These are phyloP conservation scores for Microplitis mediator DNA, from an alignment of 1,140 invertebrate species.

Conservation along the genomic window DNA sequence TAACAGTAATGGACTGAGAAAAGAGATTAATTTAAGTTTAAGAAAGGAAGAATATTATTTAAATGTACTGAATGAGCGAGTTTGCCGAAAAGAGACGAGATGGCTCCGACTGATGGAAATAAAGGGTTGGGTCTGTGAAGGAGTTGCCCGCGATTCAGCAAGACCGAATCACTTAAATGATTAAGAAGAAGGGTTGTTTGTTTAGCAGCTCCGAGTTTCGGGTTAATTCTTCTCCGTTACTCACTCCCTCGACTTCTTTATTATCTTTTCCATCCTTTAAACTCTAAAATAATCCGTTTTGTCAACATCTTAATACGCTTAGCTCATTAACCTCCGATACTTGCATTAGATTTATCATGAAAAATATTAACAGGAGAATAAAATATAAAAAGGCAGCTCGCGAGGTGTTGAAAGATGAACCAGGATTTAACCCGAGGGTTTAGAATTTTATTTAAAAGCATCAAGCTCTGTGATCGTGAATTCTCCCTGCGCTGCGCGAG, in stretches of 20 bases:
- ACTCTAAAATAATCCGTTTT: constrained; percentile 25
- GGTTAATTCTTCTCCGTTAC: constrained; percentile 25
- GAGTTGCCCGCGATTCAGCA: constrained; percentile 18
- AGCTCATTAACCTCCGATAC: constrained; percentile 12
- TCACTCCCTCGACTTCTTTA: neutral
- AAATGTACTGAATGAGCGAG: neutral
- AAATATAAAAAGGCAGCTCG: no score
- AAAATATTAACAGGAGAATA: no score
- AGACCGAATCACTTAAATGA: constrained; percentile 36
- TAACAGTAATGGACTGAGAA: no score
- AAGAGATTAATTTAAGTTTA: no score
- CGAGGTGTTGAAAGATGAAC: neutral
- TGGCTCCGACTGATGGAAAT: neutral
- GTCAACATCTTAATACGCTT: constrained; percentile 28
- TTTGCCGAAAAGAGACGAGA: no score
- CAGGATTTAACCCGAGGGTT: neutral
- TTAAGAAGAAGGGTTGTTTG: constrained; percentile 36
- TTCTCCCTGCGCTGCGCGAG: neutral
- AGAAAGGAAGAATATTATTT: no score
- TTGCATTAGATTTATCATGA: no score
- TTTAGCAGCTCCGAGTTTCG: constrained; percentile 17
- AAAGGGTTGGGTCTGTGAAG: no score
- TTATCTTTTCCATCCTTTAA: constrained; percentile 4
- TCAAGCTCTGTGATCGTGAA: neutral
- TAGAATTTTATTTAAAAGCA: neutral